These are phyloP conservation scores for Mamestra configurata DNA, from an alignment of 1,140 invertebrate genomes.

Conservation along the genomic window DNA sequence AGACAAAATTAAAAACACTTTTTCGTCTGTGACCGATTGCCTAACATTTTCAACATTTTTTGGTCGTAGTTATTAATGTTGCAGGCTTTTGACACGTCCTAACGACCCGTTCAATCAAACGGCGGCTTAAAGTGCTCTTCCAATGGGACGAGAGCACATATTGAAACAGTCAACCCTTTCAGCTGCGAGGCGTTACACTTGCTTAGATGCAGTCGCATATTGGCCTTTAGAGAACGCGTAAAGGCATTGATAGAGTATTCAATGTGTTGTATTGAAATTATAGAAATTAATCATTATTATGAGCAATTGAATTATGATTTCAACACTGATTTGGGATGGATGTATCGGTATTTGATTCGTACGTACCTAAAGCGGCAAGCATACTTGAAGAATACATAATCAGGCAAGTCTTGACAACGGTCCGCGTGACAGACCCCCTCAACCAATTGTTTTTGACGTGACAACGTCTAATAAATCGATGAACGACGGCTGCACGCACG, in stretches of 20 bases:
- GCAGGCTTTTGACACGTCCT: constrained; percentile 46
- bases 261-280: neutral
- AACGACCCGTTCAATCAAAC: constrained; percentile 49
- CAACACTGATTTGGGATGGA: too few species aligned
- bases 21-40: constrained; percentile 33
- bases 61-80: constrained; percentile 36
- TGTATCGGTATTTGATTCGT: too few species aligned
- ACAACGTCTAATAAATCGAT: too few species aligned
- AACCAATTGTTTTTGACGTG: too few species aligned
- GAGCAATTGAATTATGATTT: too few species aligned
- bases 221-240: neutral
- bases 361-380: too few species aligned
- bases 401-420: too few species aligned
- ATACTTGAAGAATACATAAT: too few species aligned
- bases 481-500: too few species aligned
- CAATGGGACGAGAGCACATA: constrained; percentile 31
- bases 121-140: constrained; percentile 47
- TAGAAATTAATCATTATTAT: too few species aligned
- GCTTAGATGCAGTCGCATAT: constrained; percentile 5
- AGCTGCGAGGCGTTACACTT: neutral
- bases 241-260: neutral
- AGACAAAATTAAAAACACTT: constrained; percentile 29
- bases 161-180: constrained; percentile 34
- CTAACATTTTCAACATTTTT: constrained; percentile 20
- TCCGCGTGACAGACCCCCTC: too few species aligned